Conservation (phyloP, 2,113 vertebrate species). For the Salvator merianae region DNA sequence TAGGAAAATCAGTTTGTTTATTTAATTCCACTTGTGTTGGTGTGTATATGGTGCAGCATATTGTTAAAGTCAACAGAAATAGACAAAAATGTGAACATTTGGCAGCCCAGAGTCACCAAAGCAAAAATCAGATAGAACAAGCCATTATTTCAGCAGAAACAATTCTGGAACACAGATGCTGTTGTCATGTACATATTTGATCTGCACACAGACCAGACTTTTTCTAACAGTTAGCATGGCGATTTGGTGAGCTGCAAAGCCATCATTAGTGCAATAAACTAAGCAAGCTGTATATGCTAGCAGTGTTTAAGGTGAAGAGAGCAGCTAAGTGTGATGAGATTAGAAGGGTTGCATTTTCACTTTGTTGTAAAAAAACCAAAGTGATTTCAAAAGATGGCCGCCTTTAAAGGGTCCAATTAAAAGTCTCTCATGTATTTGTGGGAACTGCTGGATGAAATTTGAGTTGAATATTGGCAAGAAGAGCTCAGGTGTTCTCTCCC, state of each 20-base stretch:
- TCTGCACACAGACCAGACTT: slow-evolving; percentile 4
- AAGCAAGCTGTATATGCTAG: slow-evolving; percentile 14
- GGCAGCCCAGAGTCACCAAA: not conserved
- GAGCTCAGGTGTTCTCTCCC: not conserved
- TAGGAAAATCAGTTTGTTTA: no score
- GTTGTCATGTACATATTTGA: slow-evolving; percentile 5
- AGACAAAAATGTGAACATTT: not conserved
- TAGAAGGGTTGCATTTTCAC: slow-evolving; percentile 25
- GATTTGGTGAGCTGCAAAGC: slow-evolving; percentile 10
- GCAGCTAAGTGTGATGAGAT: slow-evolving; percentile 1
- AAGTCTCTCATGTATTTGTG: slow-evolving; percentile 10
- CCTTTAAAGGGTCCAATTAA: slow-evolving; percentile 44
- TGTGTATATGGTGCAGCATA: no score
- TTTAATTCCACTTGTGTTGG: no score
- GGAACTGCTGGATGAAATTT: slow-evolving; percentile 43
- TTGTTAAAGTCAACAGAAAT: slow-evolving; percentile 19
- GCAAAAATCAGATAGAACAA: slow-evolving; percentile 4
- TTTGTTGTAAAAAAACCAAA: not conserved
- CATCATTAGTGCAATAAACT: slow-evolving; percentile 34
- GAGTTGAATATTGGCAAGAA: slow-evolving; percentile 43
- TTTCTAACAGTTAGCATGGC: slow-evolving; percentile 39
- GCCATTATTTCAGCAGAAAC: slow-evolving; percentile 13
- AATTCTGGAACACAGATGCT: slow-evolving; percentile 14
- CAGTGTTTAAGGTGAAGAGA: not conserved
- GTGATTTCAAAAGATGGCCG: not conserved